A percentile compares a stretch with the other conserved stretches of the same genome.
Conservation (phyloP, 2,113 vertebrate genomes). For the Ancistrus triradiatus region DNA sequence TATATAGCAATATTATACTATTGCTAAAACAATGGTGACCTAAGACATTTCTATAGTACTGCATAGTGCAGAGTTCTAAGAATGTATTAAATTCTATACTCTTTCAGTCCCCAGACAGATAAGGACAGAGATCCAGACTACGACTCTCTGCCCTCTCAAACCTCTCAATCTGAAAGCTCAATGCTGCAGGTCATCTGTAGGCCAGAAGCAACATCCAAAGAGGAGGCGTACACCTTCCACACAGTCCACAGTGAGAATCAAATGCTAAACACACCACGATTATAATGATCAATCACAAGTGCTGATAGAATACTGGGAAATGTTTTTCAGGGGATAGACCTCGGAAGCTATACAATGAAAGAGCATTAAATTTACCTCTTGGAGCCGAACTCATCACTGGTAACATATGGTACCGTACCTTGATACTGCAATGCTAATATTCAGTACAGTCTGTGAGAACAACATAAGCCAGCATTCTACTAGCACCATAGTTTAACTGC, state of each 20-base stretch:
- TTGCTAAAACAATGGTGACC: too few species aligned
- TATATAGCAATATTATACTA: too few species aligned
- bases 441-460: not conserved
- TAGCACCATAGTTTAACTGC: not conserved
- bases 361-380: slow-evolving; percentile 73
- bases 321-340: slow-evolving; percentile 68
- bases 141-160: slow-evolving; percentile 78
- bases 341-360: slow-evolving; percentile 73
- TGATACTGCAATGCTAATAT: not conserved
- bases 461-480: not conserved
- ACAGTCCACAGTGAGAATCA: slow-evolving; percentile 68
- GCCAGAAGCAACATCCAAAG: slow-evolving; percentile 82
- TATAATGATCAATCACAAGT: too few species aligned
- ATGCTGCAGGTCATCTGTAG: slow-evolving; percentile 95
- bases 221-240: slow-evolving; percentile 74
- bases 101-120: slow-evolving; percentile 85
- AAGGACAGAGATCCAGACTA: slow-evolving; percentile 91
- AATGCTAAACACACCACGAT: not conserved
- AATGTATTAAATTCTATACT: too few species aligned
- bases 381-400: slow-evolving; percentile 75
- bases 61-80: too few species aligned
- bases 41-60: too few species aligned
- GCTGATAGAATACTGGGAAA: too few species aligned
- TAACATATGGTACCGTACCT: slow-evolving; percentile 69
- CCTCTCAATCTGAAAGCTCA: slow-evolving; percentile 91